Base-by-base conservation (phyloP, 1,140 invertebrate genomes). In the Drosophila auraria region DNA sequence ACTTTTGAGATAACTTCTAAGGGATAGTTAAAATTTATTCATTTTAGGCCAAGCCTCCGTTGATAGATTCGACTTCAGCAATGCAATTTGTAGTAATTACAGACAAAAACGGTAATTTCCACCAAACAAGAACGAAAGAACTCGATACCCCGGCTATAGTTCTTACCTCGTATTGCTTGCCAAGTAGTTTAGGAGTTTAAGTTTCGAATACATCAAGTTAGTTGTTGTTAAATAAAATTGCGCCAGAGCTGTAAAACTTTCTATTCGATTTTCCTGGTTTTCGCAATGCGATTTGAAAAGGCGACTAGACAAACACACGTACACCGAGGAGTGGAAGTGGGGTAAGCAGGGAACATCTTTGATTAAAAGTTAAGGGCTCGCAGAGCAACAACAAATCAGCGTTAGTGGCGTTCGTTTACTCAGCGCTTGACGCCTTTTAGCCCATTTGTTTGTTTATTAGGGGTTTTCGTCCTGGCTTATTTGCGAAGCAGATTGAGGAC, bases 301-400 rank as follows among this genome's bases (percentile, higher is more conserved):
- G 33, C 30, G 58, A 49, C 57, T 68, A 63, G 45, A 12, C 44
- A 71, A 40, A 66, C 42, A 45, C 17, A 65, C 54, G 30, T 30
- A 15, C 30, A 8, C 15, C 2, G 30, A 33, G 56, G 27, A 45
- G 15, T 2, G 36, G n/a, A 15, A 30, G 36, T 17, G 59, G 33
- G 51, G 23, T 36, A 17, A 66, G 54, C 36, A 42, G 30, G n/a
- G 44, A 53, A 47, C 38, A 79, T 60, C 77, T 70, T 78, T 64
- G 77, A 79, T 79, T 79, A 79, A 79, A 79, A 72, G 75, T 79
- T 70, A 78, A 79, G 74, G 57, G 75, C 74, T 59, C 20, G 36
- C 45, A 58, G 14, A 25, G 36, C 27, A 49, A 59, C 77, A 78
- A 59, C 58, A 59, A 63, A 79, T 78, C 65, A 79, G 59, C 47